Evolutionary conservation across 2,797 vertebrate genomes (phyloP), one percentile per base, ranked within the genome.

Genomic region (Oceanodroma leucorhoa): DNA sequence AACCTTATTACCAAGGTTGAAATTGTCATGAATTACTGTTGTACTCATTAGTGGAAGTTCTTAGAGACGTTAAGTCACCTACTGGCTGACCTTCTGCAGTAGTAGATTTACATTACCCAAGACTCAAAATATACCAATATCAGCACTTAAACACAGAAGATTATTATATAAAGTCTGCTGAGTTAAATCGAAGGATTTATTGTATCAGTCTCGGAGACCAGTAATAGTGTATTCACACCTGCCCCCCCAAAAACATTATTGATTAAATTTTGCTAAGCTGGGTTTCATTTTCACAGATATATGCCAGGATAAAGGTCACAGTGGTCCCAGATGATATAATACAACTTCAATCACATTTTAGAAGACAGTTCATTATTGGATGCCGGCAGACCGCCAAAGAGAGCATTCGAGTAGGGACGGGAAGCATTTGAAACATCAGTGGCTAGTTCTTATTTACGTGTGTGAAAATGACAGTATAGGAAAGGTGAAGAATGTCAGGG

Each of bases 21-120:
- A 94, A 94, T 87, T 76, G 88, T 79, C 76, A 73, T 89, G 89
- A 93, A 90, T 95, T 93, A 91, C 85, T 93, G 80, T 82, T 94
- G 94, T 76, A 57, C 36, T 88, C 66, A 50, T 94, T 93, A 97
- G 85, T 84, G 76, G 77, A 90, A 87, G 62, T 87, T 96, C 80
- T 88, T 60, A 86, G 43, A 91, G 89, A 83, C 76, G 69, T 93
- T 91, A 93, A 94, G 80, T 96, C 89, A 96, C 91, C 89, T 90
- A 89, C 66, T 93, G 93, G 80, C 85, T 94, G 94, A 94, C 80
- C 83, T 94, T 82, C 38, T 83, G 36, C 32, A 91, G 43, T 36
- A 92, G 80, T 3, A 91, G 80, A 79, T 93, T 95, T 93, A 79
- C 71, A 55, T 78, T 76, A 92, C 58, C 43, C 83, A 83, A 84